Evolutionary conservation across 1,140 invertebrate species (phyloP).

Genomic region (Rhagoletis zephyria): DNA sequence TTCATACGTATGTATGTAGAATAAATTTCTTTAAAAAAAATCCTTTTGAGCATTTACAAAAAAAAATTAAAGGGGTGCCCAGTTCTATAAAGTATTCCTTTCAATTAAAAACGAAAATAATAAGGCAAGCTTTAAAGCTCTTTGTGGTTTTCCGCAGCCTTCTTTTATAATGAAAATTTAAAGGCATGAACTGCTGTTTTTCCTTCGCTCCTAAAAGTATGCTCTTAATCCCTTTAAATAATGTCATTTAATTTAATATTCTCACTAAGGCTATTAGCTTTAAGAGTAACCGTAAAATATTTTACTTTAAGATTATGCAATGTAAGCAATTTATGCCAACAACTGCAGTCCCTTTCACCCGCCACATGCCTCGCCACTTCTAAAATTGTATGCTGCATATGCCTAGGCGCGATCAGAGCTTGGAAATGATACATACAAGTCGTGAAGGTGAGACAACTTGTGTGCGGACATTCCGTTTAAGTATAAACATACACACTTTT

Average conservation of each 20-base stretch:
- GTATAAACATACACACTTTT: conserved; percentile 1
- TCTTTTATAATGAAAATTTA: too few relatives aligned
- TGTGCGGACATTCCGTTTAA: not conserved
- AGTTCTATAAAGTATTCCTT: too few relatives aligned
- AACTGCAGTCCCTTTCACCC: not conserved
- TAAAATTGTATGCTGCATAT: too few relatives aligned
- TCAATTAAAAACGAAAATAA: too few relatives aligned
- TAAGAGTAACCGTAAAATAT: not conserved
- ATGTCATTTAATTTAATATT: conserved; percentile 36
- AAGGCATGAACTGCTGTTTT: too few relatives aligned
- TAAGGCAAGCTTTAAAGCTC: too few relatives aligned
- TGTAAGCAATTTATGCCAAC: conserved; percentile 7
- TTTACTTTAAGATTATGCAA: conserved; percentile 20
- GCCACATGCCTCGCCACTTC: not conserved
- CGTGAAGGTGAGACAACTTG: not conserved
- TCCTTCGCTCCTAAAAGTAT: not conserved
- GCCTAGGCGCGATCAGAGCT: not conserved
- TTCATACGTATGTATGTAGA: too few relatives aligned
- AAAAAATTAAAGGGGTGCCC: too few relatives aligned
- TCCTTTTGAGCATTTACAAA: too few relatives aligned
- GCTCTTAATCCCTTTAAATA: conserved; percentile 7
- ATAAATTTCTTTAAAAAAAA: too few relatives aligned
- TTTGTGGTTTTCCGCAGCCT: too few relatives aligned
- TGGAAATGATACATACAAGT: not conserved
- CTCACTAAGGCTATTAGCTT: not conserved